A percentile compares a stretch with the other conserved stretches of the same genome.
Conservation (phyloP, 2,113 vertebrate genomes). For the Trichomycterus rosablanca region DNA sequence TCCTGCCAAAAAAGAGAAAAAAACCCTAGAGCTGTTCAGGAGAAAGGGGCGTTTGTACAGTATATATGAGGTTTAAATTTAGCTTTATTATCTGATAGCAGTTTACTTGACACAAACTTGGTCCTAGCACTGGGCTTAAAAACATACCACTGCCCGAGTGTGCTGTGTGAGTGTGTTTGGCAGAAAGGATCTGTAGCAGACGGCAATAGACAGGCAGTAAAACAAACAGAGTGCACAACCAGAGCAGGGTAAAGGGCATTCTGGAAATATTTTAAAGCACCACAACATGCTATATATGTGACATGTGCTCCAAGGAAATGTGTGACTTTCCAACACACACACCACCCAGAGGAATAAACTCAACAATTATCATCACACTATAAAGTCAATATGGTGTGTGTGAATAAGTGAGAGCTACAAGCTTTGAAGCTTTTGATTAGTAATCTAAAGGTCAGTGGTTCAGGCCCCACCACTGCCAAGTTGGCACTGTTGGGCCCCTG, state of each 20-base stretch:
- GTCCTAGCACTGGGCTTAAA: conserved; percentile 16
- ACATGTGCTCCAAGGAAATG: conserved; percentile 23
- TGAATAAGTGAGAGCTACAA: background rate
- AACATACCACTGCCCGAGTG: conserved; percentile 12
- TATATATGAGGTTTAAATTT: conserved; percentile 20
- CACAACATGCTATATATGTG: conserved; percentile 21
- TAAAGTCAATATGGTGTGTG: background rate
- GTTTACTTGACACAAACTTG: conserved; percentile 20
- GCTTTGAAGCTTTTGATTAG: no score
- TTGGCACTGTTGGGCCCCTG: no score
- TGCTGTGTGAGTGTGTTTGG: conserved; percentile 6
- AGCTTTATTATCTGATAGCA: conserved; percentile 31
- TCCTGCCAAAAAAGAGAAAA: background rate
- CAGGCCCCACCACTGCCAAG: no score
- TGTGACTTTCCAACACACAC: conserved; percentile 16
- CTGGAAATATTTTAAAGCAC: conserved; percentile 18
- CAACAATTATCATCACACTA: conserved; percentile 16
- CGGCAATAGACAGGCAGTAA: background rate
- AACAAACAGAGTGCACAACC: conserved; percentile 13
- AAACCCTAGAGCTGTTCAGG: background rate
- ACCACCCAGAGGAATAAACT: conserved; percentile 2
- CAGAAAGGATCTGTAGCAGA: conserved; percentile 1
- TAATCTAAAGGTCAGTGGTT: no score
- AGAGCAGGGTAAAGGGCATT: background rate
- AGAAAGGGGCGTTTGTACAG: conserved; percentile 12